These are phyloP conservation scores for Pangasianodon gigas DNA, from an alignment of 2,113 vertebrate genomes.

Conservation along the genomic window DNA sequence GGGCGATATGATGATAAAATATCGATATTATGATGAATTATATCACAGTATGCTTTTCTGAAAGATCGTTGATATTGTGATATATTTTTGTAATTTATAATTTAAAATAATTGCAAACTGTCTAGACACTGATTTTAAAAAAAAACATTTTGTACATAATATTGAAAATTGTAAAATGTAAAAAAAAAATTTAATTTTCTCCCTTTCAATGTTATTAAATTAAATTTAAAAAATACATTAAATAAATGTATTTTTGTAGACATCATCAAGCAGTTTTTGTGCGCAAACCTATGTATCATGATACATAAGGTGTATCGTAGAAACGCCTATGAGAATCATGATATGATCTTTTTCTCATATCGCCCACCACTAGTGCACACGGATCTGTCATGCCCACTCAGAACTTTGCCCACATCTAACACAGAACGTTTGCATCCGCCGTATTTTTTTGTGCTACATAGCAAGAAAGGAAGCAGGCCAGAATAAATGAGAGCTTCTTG, in stretches of 20 bases:
- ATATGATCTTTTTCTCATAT: not conserved
- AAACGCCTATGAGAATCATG: not conserved
- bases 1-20: not conserved
- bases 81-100: not conserved
- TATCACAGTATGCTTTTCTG: not conserved
- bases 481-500: slow-evolving; percentile 45
- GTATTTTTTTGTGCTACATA: slow-evolving; percentile 14
- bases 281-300: not conserved
- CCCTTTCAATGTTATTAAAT: not conserved
- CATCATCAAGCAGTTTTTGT: not conserved
- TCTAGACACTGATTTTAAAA: not conserved
- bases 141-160: not conserved
- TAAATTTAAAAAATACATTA: not conserved
- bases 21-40: not conserved
- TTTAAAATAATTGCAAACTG: not conserved
- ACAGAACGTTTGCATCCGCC: slow-evolving; percentile 34
- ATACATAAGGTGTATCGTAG: not conserved
- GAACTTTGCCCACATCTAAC: not conserved
- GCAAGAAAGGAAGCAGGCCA: slow-evolving; percentile 30
- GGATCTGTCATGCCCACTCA: not conserved
- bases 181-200: too few species aligned
- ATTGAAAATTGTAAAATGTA: not conserved
- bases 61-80: not conserved
- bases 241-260: not conserved
- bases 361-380: not conserved